A percentile compares a stretch with the other conserved stretches of the same genome.
Conservation (phyloP, 2,797 vertebrate genomes). For the Oreochromis grahami region DNA sequence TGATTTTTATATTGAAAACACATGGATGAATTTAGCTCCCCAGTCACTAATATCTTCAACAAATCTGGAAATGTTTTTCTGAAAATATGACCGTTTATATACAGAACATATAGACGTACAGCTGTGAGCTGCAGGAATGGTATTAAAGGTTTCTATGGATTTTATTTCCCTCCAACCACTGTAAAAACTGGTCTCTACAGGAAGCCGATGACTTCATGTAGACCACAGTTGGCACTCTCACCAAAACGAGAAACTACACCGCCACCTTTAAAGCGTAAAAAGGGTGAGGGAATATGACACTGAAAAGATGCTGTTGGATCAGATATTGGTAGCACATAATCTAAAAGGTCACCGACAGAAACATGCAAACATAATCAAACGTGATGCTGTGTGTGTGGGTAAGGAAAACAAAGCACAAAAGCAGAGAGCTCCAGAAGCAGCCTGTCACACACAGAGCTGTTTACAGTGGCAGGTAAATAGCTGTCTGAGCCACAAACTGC, state of each 20-base stretch:
- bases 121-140: not conserved
- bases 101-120: not conserved
- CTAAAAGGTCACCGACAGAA: not conserved
- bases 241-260: not conserved
- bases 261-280: not conserved
- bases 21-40: not conserved
- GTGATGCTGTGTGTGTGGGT: not conserved
- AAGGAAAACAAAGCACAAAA: not conserved
- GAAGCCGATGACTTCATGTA: not conserved
- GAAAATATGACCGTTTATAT: not conserved
- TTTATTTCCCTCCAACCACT: not conserved
- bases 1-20: not conserved
- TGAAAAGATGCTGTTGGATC: not conserved
- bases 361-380: not conserved
- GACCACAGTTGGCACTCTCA: not conserved
- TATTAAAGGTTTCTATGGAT: not conserved
- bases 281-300: not conserved
- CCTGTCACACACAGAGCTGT: not conserved
- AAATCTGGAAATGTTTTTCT: not conserved
- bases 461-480: constrained; percentile 29
- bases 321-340: not conserved
- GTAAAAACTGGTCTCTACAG: not conserved
- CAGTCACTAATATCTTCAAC: not conserved
- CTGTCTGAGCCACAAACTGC: constrained; percentile 11
- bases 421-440: not conserved